These are phyloP conservation scores for Oxygymnocypris stewartii DNA, from an alignment of 2,113 vertebrate species.

Conservation along the genomic window DNA sequence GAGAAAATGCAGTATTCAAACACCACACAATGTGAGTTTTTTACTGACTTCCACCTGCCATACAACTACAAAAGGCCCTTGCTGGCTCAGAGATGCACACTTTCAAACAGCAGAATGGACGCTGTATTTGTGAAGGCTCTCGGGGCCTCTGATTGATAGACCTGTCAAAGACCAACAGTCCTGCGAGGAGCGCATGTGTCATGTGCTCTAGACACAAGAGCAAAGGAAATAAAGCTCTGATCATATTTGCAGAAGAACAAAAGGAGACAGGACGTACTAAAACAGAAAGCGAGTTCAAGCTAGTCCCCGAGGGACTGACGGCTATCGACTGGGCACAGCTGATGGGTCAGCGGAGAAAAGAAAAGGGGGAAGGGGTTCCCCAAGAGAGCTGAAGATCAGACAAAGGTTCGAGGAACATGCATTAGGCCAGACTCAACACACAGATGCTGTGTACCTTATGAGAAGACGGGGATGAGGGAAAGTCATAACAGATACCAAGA, in stretches of 20 bases:
- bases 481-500: background rate
- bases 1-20: background rate
- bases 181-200: constrained; percentile 55
- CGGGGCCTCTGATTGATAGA: constrained; percentile 68
- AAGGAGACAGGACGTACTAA: constrained; percentile 70
- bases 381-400: constrained; percentile 52
- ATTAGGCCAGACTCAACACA: constrained; percentile 43
- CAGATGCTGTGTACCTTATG: constrained; percentile 66
- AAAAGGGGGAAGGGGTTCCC: constrained; percentile 66
- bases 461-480: constrained; percentile 16
- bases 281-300: constrained; percentile 72
- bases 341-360: constrained; percentile 72
- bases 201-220: constrained; percentile 68
- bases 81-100: constrained; percentile 8
- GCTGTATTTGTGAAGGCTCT: constrained; percentile 23
- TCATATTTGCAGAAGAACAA: constrained; percentile 78
- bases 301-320: constrained; percentile 69
- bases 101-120: constrained; percentile 31
- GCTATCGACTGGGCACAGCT: constrained; percentile 70
- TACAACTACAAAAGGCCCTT: background rate
- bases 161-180: constrained; percentile 71
- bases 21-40: background rate
- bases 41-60: constrained; percentile 21
- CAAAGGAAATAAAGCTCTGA: constrained; percentile 74
- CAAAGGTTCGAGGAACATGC: constrained; percentile 52